Evolutionary conservation across 2,797 vertebrate species (phyloP).

Genomic region (Melanotaenia parkinsoni): DNA sequence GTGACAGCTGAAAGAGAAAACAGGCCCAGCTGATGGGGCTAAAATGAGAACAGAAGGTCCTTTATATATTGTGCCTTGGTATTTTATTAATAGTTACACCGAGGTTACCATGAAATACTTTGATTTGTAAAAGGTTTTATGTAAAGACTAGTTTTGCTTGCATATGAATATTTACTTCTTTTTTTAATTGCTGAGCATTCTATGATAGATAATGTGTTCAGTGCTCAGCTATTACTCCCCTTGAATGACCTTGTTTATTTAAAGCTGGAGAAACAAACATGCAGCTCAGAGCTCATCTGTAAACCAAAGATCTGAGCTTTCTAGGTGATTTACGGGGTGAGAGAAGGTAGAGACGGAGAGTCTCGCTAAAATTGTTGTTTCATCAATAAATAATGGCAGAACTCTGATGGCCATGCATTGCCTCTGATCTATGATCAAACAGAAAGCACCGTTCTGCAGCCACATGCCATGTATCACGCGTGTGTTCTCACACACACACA

Average conservation of each 20-base stretch:
- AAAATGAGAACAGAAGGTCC: conserved; percentile 66
- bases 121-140: not conserved
- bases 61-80: conserved; percentile 40
- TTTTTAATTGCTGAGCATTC: not conserved
- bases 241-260: conserved; percentile 56
- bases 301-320: conserved; percentile 53
- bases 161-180: not conserved
- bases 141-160: not conserved
- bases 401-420: conserved; percentile 47
- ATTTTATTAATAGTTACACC: conserved; percentile 20
- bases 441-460: conserved; percentile 55
- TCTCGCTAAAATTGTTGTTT: conserved; percentile 63
- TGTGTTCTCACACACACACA: not conserved
- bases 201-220: conserved; percentile 10
- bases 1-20: conserved; percentile 82
- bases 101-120: not conserved
- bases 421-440: conserved; percentile 73
- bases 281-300: conserved; percentile 46
- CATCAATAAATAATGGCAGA: conserved; percentile 75
- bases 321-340: conserved; percentile 38
- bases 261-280: conserved; percentile 37
- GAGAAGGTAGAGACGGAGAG: not conserved
- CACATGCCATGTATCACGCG: conserved; percentile 36
- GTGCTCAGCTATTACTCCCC: conserved; percentile 9
- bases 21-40: conserved; percentile 72